These are phyloP conservation scores for Tineola bisselliella DNA, from an alignment of 2,888 invertebrate genomes.

Conservation along the genomic window DNA sequence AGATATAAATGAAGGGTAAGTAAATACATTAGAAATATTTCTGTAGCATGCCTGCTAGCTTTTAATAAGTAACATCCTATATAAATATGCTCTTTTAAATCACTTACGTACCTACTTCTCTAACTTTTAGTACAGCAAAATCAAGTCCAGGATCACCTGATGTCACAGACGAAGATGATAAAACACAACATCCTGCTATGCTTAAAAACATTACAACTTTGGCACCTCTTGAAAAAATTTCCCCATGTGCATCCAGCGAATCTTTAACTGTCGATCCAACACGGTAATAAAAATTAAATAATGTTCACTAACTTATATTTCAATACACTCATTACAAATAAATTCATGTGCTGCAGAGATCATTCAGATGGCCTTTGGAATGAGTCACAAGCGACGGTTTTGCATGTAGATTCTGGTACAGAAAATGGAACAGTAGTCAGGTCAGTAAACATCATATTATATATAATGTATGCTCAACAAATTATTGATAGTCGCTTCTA, in stretches of 20 bases:
- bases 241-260: slow-evolving; percentile 84
- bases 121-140: slow-evolving; percentile 60
- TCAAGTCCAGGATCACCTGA: slow-evolving; percentile 75
- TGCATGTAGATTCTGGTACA: slow-evolving; percentile 77
- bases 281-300: slow-evolving; percentile 30
- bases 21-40: background rate
- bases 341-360: slow-evolving; percentile 59
- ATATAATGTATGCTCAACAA: background rate
- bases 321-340: background rate
- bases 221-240: slow-evolving; percentile 63
- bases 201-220: slow-evolving; percentile 42
- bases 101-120: background rate
- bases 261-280: slow-evolving; percentile 82
- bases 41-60: background rate
- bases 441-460: slow-evolving; percentile 23
- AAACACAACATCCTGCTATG: slow-evolving; percentile 36
- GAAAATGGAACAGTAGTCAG: slow-evolving; percentile 71
- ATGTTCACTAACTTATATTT: background rate
- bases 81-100: background rate
- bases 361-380: slow-evolving; percentile 91
- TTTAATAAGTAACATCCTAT: background rate
- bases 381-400: slow-evolving; percentile 86
- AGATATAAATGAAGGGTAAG: slow-evolving; percentile 29
- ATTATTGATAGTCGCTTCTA: background rate
- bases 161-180: slow-evolving; percentile 36